Percentiles rank a stretch among this genome's conserved stretches.
These are phyloP conservation scores for Smittia sp. DNA, from an alignment of 2,888 invertebrate genomes.

Conservation along the genomic window DNA sequence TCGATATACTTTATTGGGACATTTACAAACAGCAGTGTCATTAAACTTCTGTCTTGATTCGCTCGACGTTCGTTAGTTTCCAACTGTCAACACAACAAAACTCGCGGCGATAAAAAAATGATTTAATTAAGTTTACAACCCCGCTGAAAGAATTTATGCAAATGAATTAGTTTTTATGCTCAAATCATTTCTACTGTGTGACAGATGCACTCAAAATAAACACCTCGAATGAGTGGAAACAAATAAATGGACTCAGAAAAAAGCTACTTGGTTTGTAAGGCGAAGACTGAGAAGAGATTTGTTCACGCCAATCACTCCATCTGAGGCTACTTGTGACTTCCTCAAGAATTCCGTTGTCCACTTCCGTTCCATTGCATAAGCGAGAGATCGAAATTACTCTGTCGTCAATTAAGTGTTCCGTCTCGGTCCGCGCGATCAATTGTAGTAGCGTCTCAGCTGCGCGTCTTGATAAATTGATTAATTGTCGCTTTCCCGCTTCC, in stretches of 20 bases:
- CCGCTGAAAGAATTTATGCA: slow-evolving; percentile 11
- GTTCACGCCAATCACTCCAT: slow-evolving; percentile 26
- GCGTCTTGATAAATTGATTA: slow-evolving; percentile 39
- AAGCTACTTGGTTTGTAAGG: neutral
- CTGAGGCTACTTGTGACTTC: slow-evolving; percentile 14
- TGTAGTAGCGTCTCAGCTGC: neutral
- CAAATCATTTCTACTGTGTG: neutral
- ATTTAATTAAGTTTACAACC: slow-evolving; percentile 7
- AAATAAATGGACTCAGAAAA: slow-evolving; percentile 3
- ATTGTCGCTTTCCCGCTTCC: slow-evolving; percentile 25
- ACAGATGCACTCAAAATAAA: slow-evolving; percentile 27
- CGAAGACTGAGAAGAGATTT: neutral
- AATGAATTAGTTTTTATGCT: neutral
- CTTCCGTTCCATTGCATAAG: slow-evolving; percentile 16
- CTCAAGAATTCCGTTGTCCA: slow-evolving; percentile 17
- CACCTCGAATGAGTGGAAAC: slow-evolving; percentile 3
- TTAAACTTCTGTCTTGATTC: slow-evolving; percentile 37
- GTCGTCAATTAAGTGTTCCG: slow-evolving; percentile 38
- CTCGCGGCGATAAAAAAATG: neutral
- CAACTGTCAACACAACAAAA: neutral
- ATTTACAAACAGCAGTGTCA: slow-evolving; percentile 36
- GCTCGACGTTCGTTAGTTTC: neutral
- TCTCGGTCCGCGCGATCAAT: neutral
- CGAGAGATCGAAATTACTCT: neutral
- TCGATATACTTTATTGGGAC: slow-evolving; percentile 31